Evolutionary conservation across 1,140 invertebrate genomes (phyloP).

Genomic region (Drosophila kurseongensis): DNA sequence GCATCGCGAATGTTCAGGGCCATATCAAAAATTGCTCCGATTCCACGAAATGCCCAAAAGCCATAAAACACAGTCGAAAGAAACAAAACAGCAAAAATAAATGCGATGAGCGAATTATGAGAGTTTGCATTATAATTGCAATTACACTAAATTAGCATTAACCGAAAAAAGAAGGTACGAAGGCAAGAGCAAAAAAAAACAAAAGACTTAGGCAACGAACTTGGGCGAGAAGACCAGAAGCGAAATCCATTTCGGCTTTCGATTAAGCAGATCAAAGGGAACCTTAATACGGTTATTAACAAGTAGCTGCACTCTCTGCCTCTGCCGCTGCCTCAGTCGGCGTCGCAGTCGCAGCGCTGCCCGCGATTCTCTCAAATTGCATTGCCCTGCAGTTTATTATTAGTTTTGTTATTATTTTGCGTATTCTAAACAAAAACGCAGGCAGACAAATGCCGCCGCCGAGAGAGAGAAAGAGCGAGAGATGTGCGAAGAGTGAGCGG

Average conservation of each 20-base stretch:
- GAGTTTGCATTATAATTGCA: constrained; percentile 64
- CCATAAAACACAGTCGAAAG: constrained; percentile 66
- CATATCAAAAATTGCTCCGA: constrained; percentile 47
- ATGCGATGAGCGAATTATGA: constrained; percentile 61
- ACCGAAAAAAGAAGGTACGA: not conserved
- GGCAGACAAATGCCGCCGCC: constrained; percentile 20
- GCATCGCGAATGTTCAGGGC: constrained; percentile 56
- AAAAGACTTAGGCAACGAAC: constrained; percentile 81
- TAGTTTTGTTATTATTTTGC: constrained; percentile 84
- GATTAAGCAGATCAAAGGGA: constrained; percentile 80
- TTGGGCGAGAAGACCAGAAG: constrained; percentile 61
- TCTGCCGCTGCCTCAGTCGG: not conserved
- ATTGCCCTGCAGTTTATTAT: constrained; percentile 83
- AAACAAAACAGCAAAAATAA: constrained; percentile 45
- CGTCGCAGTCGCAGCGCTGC: constrained; percentile 11
- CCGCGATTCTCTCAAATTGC: constrained; percentile 72
- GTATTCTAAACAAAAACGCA: constrained; percentile 83
- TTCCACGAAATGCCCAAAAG: constrained; percentile 72
- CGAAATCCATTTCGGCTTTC: constrained; percentile 65
- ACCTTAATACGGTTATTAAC: constrained; percentile 75
- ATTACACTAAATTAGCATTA: constrained; percentile 81
- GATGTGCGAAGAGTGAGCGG: constrained; percentile 15
- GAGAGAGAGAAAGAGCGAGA: constrained; percentile 18
- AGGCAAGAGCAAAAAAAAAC: constrained; percentile 43
- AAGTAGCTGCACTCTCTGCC: constrained; percentile 42